phyloP scores from a whole-genome alignment of 2,888 invertebrate genomes.

The Xanthia togata region DNA sequence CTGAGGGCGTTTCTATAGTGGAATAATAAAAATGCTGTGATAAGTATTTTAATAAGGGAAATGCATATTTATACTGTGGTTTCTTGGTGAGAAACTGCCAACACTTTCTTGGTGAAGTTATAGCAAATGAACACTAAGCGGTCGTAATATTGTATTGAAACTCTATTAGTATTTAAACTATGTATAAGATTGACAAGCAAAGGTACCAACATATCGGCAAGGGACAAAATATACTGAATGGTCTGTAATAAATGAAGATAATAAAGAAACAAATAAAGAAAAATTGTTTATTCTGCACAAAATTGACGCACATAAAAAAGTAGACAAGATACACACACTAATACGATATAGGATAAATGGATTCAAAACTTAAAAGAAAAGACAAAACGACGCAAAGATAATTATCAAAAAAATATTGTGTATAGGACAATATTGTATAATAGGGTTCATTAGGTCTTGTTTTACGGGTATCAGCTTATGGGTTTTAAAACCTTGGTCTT shows the following conservation, averaged over 20 bases:
- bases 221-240: too few relatives aligned
- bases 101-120: background rate
- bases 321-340: too few relatives aligned
- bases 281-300: too few relatives aligned
- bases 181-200: too few relatives aligned
- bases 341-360: too few relatives aligned
- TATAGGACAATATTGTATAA: too few relatives aligned
- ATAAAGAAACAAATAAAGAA: background rate
- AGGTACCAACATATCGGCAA: too few relatives aligned
- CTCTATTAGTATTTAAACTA: too few relatives aligned
- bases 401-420: background rate
- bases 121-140: background rate
- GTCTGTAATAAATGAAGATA: too few relatives aligned
- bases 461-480: background rate
- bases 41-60: conserved; percentile 31
- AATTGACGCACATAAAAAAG: too few relatives aligned
- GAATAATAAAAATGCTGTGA: conserved; percentile 25
- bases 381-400: too few relatives aligned
- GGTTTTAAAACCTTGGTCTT: background rate
- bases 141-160: background rate
- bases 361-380: too few relatives aligned
- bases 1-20: background rate
- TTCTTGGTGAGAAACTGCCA: background rate
- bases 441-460: background rate
- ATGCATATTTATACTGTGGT: conserved; percentile 4